Base-by-base conservation (phyloP, 2,888 invertebrate species). In the Xestoiulus laeticollis region DNA sequence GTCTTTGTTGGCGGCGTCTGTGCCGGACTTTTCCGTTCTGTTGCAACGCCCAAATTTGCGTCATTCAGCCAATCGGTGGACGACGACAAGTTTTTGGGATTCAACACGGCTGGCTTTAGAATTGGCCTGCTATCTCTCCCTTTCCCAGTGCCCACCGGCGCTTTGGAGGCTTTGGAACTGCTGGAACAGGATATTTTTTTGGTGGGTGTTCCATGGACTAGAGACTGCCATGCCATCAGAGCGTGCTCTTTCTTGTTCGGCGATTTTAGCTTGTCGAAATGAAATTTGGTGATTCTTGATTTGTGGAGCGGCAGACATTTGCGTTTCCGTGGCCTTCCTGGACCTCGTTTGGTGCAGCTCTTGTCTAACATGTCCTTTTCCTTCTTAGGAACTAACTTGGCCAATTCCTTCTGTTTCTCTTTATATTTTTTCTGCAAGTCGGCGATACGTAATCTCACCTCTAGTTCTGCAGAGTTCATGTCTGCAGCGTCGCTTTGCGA, bases 401-500 rank as follows among this genome's bases (percentile, higher is more conserved):
- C 88, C n/a, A 97, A 92, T 92, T 97, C 96, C 44, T 95, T 95
- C 91, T 96, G 96, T 91, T 96, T 96, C 91, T 97, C 96, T 89
- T 95, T 95, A 91, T 96, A 93, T 91, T 96, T 95, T 38, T 95
- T 93, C 90, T 97, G 96, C 43, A 97, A 93, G 87, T 97, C 96
- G 32, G 96, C 96, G 89, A 97, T 91, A 88, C 95, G 94, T 92
- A 95, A 94, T 78, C 96, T 94, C 96, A 97, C 96, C 90, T 96
- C 95, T 90, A 95, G 93, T 91, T 97, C 96, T 92, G 95, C 94
- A 0, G 95, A 95, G 91, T 94, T 95, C 91, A 96, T 95, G 6
- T 89, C 87, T 33, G 33, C 68, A 26, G 44, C 26, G n/a, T 87
- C 87, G 78, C 22, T 38, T 43, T 53, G 85, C 26, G 85, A 2